phyloP scores from a whole-genome alignment of 2,113 vertebrate genomes.

The Phyllopteryx taeniolatus region DNA sequence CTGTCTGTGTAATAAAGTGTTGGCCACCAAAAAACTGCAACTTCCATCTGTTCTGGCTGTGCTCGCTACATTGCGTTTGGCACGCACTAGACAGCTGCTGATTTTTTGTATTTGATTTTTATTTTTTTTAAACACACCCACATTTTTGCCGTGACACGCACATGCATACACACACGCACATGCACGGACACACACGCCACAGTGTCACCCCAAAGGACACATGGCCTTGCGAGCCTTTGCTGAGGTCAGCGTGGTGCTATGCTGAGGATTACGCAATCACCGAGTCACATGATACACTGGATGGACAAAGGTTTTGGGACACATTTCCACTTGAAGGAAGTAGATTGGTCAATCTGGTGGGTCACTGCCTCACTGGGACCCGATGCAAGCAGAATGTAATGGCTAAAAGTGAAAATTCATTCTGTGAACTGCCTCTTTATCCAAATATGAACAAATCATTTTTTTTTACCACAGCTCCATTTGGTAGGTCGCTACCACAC shows the following conservation, averaged over 20 bases:
- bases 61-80: neutral
- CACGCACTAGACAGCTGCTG: constrained; percentile 1
- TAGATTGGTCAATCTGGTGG: no score
- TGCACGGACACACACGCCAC: neutral
- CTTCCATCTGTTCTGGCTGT: neutral
- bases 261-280: neutral
- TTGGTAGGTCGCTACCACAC: no score
- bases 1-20: neutral
- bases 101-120: neutral
- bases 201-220: neutral
- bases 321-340: neutral
- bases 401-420: no score
- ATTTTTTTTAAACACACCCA: no score
- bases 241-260: neutral
- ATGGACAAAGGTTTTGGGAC: neutral
- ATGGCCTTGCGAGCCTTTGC: neutral
- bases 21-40: neutral
- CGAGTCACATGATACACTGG: neutral
- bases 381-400: no score
- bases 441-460: no score
- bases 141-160: no score
- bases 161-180: no score
- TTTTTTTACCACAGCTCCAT: no score
- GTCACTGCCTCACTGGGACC: no score
- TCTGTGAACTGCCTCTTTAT: no score